Percentiles rank a stretch among this genome's conserved stretches.
Evolutionary conservation across 2,888 invertebrate genomes (phyloP).

Genomic region (Dicranocentrus wangi): DNA sequence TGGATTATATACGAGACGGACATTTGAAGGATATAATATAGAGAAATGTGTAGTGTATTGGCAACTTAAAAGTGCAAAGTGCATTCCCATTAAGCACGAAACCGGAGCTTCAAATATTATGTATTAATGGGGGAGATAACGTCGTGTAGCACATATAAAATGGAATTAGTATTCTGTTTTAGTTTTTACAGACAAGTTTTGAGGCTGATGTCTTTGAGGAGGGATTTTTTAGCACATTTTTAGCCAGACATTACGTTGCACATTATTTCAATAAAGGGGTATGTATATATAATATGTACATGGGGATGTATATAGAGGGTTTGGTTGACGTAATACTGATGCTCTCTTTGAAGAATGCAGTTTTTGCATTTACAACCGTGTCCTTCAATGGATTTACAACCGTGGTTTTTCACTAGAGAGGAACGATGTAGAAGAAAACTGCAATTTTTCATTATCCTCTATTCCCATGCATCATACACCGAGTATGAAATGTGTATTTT

Average conservation of each 20-base stretch:
- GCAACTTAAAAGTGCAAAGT: constrained; percentile 63
- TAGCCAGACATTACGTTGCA: constrained; percentile 37
- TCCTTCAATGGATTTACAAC: not conserved
- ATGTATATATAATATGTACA: not conserved
- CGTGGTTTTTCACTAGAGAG: constrained; percentile 49
- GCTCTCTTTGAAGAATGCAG: no score
- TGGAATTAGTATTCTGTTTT: constrained; percentile 47
- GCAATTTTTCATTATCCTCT: constrained; percentile 38
- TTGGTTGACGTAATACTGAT: no score
- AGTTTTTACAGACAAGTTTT: constrained; percentile 45
- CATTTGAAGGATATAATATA: constrained; percentile 42
- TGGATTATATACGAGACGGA: constrained; percentile 22
- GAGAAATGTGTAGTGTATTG: constrained; percentile 27
- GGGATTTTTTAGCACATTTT: constrained; percentile 46
- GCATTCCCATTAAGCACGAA: constrained; percentile 36
- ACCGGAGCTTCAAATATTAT: not conserved
- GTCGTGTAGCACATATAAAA: no score
- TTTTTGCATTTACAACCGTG: constrained; percentile 10
- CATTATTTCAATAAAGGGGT: constrained; percentile 24
- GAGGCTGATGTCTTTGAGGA: constrained; percentile 48
- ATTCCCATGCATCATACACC: not conserved
- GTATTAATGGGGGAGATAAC: no score
- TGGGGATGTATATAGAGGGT: not conserved
- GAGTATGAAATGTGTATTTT: not conserved
- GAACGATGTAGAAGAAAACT: constrained; percentile 27